phyloP scores from a whole-genome alignment of 2,888 invertebrate species.

The Nowickia ferox region DNA sequence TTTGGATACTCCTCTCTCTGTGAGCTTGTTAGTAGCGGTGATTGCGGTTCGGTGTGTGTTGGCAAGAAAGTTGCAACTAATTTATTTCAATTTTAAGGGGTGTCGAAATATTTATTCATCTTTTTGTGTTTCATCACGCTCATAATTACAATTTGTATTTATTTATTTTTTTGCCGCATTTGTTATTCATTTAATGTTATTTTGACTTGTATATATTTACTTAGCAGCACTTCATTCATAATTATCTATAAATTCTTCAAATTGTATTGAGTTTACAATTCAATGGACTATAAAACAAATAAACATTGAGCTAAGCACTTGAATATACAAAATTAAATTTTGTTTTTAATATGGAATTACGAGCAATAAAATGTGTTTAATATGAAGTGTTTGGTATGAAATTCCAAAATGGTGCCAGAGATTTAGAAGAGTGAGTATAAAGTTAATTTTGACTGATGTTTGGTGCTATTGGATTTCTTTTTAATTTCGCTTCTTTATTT shows the following conservation, averaged over 20 bases:
- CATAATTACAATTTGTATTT: slow-evolving; percentile 60
- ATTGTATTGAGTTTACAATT: slow-evolving; percentile 21
- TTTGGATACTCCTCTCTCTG: neutral
- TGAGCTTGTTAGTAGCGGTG: neutral
- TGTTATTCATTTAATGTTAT: slow-evolving; percentile 14
- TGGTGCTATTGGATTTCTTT: too few species aligned
- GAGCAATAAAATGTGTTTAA: slow-evolving; percentile 22
- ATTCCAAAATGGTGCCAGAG: neutral
- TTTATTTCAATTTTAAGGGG: slow-evolving; percentile 52
- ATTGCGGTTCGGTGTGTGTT: neutral
- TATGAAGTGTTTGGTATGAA: neutral
- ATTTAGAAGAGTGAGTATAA: neutral
- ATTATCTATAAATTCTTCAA: slow-evolving; percentile 30
- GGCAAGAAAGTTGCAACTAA: slow-evolving; percentile 42
- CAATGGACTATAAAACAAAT: slow-evolving; percentile 35
- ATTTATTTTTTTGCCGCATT: slow-evolving; percentile 50
- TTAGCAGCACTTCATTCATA: slow-evolving; percentile 55
- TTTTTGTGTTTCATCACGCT: slow-evolving; percentile 61
- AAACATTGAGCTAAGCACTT: slow-evolving; percentile 13
- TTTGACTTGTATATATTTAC: slow-evolving; percentile 18
- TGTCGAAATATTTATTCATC: slow-evolving; percentile 68
- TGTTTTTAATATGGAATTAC: neutral
- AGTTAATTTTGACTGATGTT: too few species aligned
- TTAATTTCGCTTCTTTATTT: too few species aligned
- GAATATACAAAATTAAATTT: neutral